phyloP scores from a whole-genome alignment of 2,797 vertebrate species.

The Enteromius afrohamiltoni region DNA sequence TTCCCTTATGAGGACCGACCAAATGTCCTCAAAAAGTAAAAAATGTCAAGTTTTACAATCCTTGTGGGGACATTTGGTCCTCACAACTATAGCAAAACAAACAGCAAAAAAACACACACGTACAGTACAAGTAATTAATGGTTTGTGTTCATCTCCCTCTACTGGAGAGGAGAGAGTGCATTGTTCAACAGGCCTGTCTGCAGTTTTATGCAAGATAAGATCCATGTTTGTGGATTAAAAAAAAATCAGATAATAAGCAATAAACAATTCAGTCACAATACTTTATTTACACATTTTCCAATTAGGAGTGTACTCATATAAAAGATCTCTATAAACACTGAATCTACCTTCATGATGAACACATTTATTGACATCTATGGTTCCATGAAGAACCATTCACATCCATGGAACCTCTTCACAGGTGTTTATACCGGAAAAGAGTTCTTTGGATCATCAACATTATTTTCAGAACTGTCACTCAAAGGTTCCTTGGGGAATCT shows the following conservation, averaged over 20 bases:
- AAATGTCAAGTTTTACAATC: too few relatives aligned
- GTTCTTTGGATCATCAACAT: neutral
- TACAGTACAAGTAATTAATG: neutral
- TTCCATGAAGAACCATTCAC: neutral
- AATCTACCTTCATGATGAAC: neutral
- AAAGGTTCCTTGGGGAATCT: too few relatives aligned
- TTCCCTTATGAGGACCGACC: too few relatives aligned
- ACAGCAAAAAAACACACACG: too few relatives aligned
- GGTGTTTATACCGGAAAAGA: neutral
- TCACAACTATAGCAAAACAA: too few relatives aligned
- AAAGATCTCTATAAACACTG: neutral
- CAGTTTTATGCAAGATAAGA: neutral
- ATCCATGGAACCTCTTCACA: neutral
- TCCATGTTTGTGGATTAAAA: neutral
- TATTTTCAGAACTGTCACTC: too few relatives aligned
- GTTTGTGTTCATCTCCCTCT: slow-evolving; percentile 15
- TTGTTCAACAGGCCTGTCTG: neutral
- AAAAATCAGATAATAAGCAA: neutral
- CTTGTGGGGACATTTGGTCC: too few relatives aligned
- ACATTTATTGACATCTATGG: neutral
- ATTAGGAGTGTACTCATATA: neutral
- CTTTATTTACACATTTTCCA: neutral
- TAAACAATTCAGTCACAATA: neutral
- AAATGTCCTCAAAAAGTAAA: too few relatives aligned
- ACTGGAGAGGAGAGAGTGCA: neutral